Percentiles rank a stretch among this genome's conserved stretches.
These are phyloP conservation scores for Pseudococcus viburni DNA, from an alignment of 2,888 invertebrate species.

Conservation along the genomic window DNA sequence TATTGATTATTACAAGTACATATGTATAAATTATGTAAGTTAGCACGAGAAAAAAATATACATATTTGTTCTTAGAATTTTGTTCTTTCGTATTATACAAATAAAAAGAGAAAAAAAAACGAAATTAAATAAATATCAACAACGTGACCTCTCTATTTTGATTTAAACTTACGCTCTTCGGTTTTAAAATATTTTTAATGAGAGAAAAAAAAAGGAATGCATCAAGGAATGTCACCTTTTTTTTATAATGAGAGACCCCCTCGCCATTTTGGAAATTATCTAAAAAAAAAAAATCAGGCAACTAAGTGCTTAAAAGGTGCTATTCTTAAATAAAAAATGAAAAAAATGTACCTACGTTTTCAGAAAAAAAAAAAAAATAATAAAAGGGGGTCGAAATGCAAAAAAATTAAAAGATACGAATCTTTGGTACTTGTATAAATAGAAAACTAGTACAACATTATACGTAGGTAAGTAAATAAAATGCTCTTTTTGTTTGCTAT, in stretches of 20 bases:
- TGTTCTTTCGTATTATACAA: slow-evolving; percentile 33
- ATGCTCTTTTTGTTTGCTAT: background rate
- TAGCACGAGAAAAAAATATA: slow-evolving; percentile 14
- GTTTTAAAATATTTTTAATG: background rate
- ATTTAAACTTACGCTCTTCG: slow-evolving; percentile 19
- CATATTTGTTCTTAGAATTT: slow-evolving; percentile 21
- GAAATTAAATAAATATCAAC: background rate
- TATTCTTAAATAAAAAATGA: background rate
- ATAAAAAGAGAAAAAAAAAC: background rate
- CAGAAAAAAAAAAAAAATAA: background rate
- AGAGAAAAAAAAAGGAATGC: slow-evolving; percentile 52
- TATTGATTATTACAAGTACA: slow-evolving; percentile 22
- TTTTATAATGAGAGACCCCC: background rate
- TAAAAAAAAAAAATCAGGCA: background rate
- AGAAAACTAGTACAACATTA: background rate
- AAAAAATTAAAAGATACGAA: slow-evolving; percentile 29
- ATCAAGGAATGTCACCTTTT: slow-evolving; percentile 32
- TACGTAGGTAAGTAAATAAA: background rate
- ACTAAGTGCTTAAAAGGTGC: slow-evolving; percentile 19
- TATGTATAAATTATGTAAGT: slow-evolving; percentile 52
- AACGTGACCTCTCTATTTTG: slow-evolving; percentile 41
- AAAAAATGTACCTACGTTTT: background rate
- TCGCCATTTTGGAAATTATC: background rate
- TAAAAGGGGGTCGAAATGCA: background rate
- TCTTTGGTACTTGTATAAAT: slow-evolving; percentile 25